Evolutionary conservation across 2,888 invertebrate species (phyloP).

Genomic region (Eucriotettix oculatus): DNA sequence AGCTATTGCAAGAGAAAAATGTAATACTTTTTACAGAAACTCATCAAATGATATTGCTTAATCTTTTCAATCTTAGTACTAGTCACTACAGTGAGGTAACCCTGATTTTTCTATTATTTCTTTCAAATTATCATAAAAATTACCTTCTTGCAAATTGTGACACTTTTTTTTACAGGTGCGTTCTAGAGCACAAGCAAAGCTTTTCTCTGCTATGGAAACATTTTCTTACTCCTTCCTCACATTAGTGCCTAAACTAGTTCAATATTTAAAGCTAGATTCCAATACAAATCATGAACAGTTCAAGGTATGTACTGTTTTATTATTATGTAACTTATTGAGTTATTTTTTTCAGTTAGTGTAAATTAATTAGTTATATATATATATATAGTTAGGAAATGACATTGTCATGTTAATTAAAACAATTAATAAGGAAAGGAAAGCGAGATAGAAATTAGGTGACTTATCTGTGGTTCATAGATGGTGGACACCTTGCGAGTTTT

Average conservation of each 20-base stretch:
- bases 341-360: background rate
- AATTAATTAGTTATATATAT: no score
- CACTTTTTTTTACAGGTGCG: constrained; percentile 34
- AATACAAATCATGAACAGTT: constrained; percentile 47
- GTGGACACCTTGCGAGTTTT: no score
- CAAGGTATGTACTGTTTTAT: constrained; percentile 30
- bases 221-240: constrained; percentile 54
- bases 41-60: constrained; percentile 40
- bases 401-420: no score
- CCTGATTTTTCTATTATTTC: background rate
- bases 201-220: constrained; percentile 42
- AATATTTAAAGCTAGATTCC: constrained; percentile 41
- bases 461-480: no score
- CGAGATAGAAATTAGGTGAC: no score
- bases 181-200: constrained; percentile 43
- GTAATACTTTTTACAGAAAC: constrained; percentile 36
- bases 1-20: constrained; percentile 27
- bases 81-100: constrained; percentile 50
- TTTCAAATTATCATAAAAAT: no score
- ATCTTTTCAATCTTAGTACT: constrained; percentile 42
- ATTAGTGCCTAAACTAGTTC: constrained; percentile 42
- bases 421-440: no score
- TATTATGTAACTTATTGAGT: background rate
- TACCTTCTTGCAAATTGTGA: background rate
- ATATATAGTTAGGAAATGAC: no score